Evolutionary conservation across 1,140 invertebrate genomes (phyloP).

Genomic region (Orius insidiosus): DNA sequence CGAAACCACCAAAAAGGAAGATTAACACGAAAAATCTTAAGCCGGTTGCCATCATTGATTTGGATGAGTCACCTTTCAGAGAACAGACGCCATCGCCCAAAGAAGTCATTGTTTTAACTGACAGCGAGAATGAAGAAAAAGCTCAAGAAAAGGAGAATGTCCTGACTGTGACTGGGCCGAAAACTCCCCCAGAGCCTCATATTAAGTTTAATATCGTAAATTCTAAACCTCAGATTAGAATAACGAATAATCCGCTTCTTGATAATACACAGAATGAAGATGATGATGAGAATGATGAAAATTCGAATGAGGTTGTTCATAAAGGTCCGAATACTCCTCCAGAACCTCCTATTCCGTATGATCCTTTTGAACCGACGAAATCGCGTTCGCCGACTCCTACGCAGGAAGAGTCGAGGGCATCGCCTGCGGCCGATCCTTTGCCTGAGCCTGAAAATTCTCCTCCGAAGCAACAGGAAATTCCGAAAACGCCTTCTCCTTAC

Average conservation of each 20-base stretch:
- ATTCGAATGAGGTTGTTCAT: conserved; percentile 23
- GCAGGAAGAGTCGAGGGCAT: conserved; percentile 7
- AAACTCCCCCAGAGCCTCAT: conserved; percentile 55
- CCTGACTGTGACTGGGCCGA: conserved; percentile 34
- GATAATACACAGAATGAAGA: conserved; percentile 25
- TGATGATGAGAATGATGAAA: conserved; percentile 22
- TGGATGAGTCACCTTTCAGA: conserved; percentile 65
- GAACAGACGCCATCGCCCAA: conserved; percentile 59
- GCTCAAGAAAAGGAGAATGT: conserved; percentile 16
- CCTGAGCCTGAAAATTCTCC: neutral
- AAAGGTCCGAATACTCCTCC: conserved; percentile 45
- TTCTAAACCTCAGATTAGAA: conserved; percentile 34
- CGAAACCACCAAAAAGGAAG: conserved; percentile 12
- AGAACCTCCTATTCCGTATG: conserved; percentile 49
- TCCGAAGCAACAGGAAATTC: conserved; percentile 7
- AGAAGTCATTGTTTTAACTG: conserved; percentile 63
- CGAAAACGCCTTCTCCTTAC: conserved; percentile 9
- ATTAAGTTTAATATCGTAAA: conserved; percentile 44
- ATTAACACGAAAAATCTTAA: conserved; percentile 26
- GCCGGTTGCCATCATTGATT: conserved; percentile 67
- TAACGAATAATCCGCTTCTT: conserved; percentile 41
- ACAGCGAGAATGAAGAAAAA: conserved; percentile 39
- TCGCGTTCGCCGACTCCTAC: conserved; percentile 41
- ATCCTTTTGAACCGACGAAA: conserved; percentile 75
- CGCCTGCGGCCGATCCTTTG: neutral